Conservation (phyloP, 2,113 vertebrate species). For the Syngnathus scovelli region DNA sequence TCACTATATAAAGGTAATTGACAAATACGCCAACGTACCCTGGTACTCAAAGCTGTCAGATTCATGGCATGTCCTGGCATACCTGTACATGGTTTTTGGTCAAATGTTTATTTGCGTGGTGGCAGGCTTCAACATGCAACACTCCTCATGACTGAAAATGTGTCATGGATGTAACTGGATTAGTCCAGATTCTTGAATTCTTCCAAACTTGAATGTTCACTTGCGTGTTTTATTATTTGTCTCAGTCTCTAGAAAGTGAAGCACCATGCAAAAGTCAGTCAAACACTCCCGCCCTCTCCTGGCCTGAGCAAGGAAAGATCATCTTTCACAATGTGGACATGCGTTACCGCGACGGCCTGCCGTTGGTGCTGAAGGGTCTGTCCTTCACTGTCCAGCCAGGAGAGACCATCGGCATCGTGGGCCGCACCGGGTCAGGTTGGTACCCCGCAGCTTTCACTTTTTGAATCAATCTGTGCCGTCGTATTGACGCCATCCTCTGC, state of each 20-base stretch:
- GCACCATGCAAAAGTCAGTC: conserved; percentile 48
- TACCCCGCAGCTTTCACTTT: conserved; percentile 12
- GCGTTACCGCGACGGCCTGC: conserved; percentile 71
- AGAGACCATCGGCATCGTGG: conserved; percentile 77
- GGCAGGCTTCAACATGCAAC: not conserved
- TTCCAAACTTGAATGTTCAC: not conserved
- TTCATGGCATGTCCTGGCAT: not conserved
- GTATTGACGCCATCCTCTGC: conserved; percentile 19
- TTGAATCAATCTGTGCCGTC: not conserved
- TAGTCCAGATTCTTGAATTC: not conserved
- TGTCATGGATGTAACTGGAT: not conserved
- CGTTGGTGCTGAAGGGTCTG: conserved; percentile 72
- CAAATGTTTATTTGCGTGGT: conserved; percentile 2
- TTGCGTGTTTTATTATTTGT: conserved; percentile 7
- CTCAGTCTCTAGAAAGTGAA: conserved; percentile 72
- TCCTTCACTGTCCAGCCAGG: conserved; percentile 70
- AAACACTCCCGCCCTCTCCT: conserved; percentile 55
- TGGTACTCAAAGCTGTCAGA: conserved; percentile 7
- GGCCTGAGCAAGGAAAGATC: conserved; percentile 72
- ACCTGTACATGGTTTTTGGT: not conserved
- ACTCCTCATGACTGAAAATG: not conserved
- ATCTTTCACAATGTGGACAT: conserved; percentile 74
- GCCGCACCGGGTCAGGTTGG: conserved; percentile 77
- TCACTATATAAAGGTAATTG: conserved; percentile 77
- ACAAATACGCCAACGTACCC: conserved; percentile 10